Base-by-base conservation (phyloP, 2,113 vertebrate species). In the Xiphias gladius region DNA sequence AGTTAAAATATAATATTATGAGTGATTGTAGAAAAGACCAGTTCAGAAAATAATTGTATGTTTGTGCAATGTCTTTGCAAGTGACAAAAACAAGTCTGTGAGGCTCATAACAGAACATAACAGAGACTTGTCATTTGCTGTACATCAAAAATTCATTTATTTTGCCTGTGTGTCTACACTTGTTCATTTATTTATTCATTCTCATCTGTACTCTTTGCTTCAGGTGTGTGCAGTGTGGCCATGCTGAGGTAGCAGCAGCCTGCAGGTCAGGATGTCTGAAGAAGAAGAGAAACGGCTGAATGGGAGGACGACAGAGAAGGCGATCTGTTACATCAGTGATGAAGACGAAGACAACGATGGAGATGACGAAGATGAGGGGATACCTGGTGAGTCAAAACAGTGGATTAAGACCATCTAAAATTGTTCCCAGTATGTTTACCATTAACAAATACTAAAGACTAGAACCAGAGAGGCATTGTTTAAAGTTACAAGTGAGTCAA, bases 171-270 rank as follows among this genome's bases (percentile, higher is more conserved):
- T 71, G 19, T 41, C 7, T 55, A 9, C n/a, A 3, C 6, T 55
- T 55, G 8, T 80, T 50, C 22, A 2, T 59, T 41, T 10, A 4
- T 17, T 17, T n/a, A 14, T 63, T 83, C 16, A 48, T 19, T 20
- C 22, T 14, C 17, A 12, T 13, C 2, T 30, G 0, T 61, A 0
- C 55, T 77, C n/a, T 66, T 26, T 35, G 8, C 75, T 78, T n/a
- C 63, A 91, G 89, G 83, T 69, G 84, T 73, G 69, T 80, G 68
- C 8, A 39, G 30, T 20, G 71, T 1, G 67, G 71, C 61, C 76
- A 92, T 93, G 88, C 85, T 75, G 24, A 92, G 88, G 74, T 91
- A 93, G 85, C 91, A 83, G 59, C 35, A 24, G 79, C 73, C 14
- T 39, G 30, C 48, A 46, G 46, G 76, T 72, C 69, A 88, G 77